Conservation (phyloP, 2,888 invertebrate genomes). For the Axea sp. region DNA sequence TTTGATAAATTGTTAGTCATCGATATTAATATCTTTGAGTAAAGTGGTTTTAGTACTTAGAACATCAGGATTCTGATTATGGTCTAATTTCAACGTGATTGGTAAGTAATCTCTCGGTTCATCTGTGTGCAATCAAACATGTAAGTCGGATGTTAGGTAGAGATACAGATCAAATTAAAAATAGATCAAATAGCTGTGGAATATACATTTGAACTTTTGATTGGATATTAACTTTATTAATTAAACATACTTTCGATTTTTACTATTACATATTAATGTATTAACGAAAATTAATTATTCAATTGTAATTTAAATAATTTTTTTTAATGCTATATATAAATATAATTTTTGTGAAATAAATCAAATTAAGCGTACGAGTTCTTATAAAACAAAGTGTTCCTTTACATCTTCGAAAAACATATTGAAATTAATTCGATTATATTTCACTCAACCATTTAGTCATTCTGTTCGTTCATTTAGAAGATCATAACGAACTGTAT, state of each 20-base stretch:
- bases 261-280: too few species aligned
- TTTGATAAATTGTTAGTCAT: too few species aligned
- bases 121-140: background rate
- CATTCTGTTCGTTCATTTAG: constrained; percentile 7
- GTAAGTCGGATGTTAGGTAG: background rate
- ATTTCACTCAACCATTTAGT: constrained; percentile 12
- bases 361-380: too few species aligned
- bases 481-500: constrained; percentile 18
- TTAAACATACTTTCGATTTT: too few species aligned
- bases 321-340: too few species aligned
- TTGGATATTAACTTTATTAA: too few species aligned
- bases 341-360: too few species aligned
- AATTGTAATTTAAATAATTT: too few species aligned
- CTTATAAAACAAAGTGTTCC: too few species aligned
- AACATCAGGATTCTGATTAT: constrained; percentile 9
- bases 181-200: background rate
- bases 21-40: too few species aligned
- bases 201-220: background rate
- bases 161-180: background rate
- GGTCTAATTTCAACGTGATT: constrained; percentile 3
- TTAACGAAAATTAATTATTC: too few species aligned
- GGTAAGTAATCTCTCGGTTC: constrained; percentile 1
- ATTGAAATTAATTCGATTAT: background rate
- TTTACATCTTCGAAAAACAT: too few species aligned
- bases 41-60: constrained; percentile 2